Evolutionary conservation across 2,113 vertebrate species (phyloP).

Genomic region (Aegotheles bennettii): DNA sequence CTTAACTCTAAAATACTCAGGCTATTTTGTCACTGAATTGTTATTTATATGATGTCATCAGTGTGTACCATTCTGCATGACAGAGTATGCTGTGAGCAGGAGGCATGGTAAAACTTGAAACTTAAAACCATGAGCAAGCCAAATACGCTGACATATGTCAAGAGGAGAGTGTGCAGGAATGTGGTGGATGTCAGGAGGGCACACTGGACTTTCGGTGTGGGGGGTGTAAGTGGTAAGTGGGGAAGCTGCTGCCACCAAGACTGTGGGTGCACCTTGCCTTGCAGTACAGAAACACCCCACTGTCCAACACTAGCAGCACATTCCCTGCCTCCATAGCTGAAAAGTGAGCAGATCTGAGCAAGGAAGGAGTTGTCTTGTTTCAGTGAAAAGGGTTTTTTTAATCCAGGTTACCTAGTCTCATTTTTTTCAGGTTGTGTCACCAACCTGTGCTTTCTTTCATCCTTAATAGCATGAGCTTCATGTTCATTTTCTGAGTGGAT

Average conservation of each 20-base stretch:
- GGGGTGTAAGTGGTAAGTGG: background rate
- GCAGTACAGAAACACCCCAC: background rate
- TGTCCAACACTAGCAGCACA: background rate
- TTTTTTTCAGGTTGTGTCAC: background rate
- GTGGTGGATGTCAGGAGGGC: background rate
- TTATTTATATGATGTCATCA: background rate
- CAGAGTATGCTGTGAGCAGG: background rate
- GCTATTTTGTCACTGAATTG: background rate
- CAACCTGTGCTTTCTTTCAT: background rate
- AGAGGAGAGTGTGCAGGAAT: fast-evolving
- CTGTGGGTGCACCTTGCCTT: fast-evolving
- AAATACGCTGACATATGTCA: no score
- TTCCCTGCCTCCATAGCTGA: background rate
- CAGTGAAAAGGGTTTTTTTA: background rate
- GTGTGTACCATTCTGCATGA: background rate
- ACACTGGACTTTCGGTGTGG: background rate
- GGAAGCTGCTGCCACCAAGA: background rate
- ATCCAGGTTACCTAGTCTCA: background rate
- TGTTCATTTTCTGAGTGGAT: background rate
- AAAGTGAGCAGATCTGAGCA: background rate
- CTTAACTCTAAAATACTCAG: background rate
- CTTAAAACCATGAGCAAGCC: background rate
- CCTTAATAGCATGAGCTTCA: background rate
- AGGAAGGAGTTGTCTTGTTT: background rate
- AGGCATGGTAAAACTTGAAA: background rate